Conservation (phyloP, 2,888 invertebrate species). For the Epinotia demarniana region DNA sequence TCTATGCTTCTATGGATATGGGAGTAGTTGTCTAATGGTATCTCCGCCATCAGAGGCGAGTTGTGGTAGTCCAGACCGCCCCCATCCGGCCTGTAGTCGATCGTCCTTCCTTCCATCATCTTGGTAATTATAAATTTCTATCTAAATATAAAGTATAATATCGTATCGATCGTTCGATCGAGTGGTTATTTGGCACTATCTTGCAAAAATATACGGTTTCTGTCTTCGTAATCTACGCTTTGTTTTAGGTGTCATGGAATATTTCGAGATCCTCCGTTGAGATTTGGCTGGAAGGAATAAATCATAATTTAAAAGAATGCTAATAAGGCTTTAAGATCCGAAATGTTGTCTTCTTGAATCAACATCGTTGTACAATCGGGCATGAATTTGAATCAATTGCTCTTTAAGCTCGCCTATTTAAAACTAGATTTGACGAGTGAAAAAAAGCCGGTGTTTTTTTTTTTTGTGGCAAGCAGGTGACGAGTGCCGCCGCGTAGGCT, state of each 20-base stretch:
- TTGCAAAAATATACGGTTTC: slow-evolving; percentile 76
- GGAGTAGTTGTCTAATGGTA: slow-evolving; percentile 87
- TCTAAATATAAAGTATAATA: slow-evolving; percentile 72
- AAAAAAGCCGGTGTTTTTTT: slow-evolving; percentile 67
- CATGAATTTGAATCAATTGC: slow-evolving; percentile 48
- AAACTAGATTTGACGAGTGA: slow-evolving; percentile 72
- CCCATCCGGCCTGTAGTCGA: slow-evolving; percentile 83
- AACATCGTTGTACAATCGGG: slow-evolving; percentile 47
- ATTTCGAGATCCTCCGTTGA: slow-evolving; percentile 79
- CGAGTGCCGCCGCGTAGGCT: slow-evolving; percentile 78
- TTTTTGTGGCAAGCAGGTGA: slow-evolving; percentile 77
- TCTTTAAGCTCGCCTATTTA: slow-evolving; percentile 58
- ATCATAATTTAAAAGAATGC: slow-evolving; percentile 34
- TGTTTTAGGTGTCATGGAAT: slow-evolving; percentile 78
- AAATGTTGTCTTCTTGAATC: slow-evolving; percentile 61
- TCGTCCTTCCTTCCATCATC: slow-evolving; percentile 84
- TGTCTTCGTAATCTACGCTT: slow-evolving; percentile 65
- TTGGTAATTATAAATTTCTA: slow-evolving; percentile 70
- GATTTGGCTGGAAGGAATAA: slow-evolving; percentile 70
- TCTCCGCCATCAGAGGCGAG: slow-evolving; percentile 88
- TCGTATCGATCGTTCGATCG: slow-evolving; percentile 57
- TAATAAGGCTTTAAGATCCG: slow-evolving; percentile 49
- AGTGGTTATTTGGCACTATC: slow-evolving; percentile 78
- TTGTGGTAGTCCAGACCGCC: slow-evolving; percentile 88
- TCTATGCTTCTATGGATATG: slow-evolving; percentile 88